These are phyloP conservation scores for Cyclura pinguis DNA, from an alignment of 2,797 vertebrate species.

Conservation along the genomic window DNA sequence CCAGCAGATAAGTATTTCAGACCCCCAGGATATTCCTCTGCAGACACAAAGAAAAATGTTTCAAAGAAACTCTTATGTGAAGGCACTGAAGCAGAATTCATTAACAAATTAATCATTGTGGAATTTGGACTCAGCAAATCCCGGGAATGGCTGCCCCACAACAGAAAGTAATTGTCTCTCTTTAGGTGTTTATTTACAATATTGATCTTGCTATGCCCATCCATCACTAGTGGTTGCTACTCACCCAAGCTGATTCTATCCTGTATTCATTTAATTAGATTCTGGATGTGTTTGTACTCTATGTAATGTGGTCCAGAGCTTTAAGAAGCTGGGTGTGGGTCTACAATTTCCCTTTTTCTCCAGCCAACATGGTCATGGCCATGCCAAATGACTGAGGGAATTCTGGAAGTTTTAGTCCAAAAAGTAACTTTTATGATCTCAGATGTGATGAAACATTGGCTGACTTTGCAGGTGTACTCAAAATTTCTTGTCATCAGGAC, in stretches of 20 bases:
- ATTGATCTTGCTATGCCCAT: background rate
- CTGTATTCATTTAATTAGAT: conserved; percentile 1
- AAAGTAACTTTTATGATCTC: background rate
- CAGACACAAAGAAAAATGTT: conserved; percentile 1
- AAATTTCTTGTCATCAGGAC: background rate
- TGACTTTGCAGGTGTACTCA: background rate
- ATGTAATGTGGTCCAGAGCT: background rate
- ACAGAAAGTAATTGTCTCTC: conserved; percentile 16
- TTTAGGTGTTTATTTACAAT: conserved; percentile 26
- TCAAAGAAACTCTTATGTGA: conserved; percentile 19
- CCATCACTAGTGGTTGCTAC: background rate
- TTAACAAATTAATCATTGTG: conserved; percentile 21
- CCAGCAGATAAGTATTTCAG: background rate
- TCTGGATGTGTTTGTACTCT: background rate
- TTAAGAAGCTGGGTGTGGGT: background rate
- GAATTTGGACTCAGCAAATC: conserved; percentile 23
- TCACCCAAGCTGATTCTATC: background rate
- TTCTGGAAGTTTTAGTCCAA: background rate
- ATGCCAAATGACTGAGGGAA: background rate
- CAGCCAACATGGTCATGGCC: too few species aligned
- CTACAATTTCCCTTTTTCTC: too few species aligned
- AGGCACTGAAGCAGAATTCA: conserved; percentile 5
- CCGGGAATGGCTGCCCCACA: background rate
- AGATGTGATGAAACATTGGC: background rate
- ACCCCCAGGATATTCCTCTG: background rate